Evolutionary conservation across 1,140 invertebrate species (phyloP).

Genomic region (Rhyacophila brunnea): DNA sequence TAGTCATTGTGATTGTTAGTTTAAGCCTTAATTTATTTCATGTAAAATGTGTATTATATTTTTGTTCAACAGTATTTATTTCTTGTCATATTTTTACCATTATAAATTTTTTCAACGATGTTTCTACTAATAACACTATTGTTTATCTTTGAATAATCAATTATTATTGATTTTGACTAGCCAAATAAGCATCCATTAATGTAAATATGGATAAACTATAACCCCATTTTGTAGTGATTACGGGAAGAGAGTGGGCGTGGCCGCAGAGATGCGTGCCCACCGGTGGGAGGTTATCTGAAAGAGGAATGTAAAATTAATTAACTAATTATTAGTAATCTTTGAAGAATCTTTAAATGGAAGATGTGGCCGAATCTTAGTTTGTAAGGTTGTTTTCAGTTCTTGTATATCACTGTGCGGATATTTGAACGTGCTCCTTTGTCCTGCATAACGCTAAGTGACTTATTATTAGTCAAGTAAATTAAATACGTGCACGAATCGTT

Average conservation of each 20-base stretch:
- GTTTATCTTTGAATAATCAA: neutral
- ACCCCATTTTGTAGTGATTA: conserved; percentile 32
- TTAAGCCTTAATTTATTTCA: too few species aligned
- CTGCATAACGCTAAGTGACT: neutral
- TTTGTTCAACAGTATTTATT: conserved; percentile 21
- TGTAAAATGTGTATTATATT: conserved; percentile 5
- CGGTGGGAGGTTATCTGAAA: conserved; percentile 1
- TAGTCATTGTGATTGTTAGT: too few species aligned
- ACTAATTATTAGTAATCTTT: conserved; percentile 23
- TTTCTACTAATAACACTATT: conserved; percentile 7
- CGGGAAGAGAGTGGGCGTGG: neutral
- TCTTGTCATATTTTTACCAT: neutral
- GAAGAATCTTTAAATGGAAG: conserved; percentile 20
- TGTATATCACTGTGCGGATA: conserved; percentile 13
- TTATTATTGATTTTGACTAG: conserved; percentile 8
- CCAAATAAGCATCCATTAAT: conserved; percentile 32
- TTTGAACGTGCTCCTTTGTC: conserved; percentile 7
- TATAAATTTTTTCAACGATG: conserved; percentile 1
- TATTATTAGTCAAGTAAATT: neutral
- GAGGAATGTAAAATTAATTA: conserved; percentile 18
- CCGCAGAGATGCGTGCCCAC: conserved; percentile 13
- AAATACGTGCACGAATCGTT: too few species aligned
- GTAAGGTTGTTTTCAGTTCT: conserved; percentile 21
- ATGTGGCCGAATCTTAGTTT: conserved; percentile 14
- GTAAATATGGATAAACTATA: conserved; percentile 34